Percentiles rank a stretch among this genome's conserved stretches.
phyloP scores from a whole-genome alignment of 2,888 invertebrate species.

The Drosophila nigritarsus region DNA sequence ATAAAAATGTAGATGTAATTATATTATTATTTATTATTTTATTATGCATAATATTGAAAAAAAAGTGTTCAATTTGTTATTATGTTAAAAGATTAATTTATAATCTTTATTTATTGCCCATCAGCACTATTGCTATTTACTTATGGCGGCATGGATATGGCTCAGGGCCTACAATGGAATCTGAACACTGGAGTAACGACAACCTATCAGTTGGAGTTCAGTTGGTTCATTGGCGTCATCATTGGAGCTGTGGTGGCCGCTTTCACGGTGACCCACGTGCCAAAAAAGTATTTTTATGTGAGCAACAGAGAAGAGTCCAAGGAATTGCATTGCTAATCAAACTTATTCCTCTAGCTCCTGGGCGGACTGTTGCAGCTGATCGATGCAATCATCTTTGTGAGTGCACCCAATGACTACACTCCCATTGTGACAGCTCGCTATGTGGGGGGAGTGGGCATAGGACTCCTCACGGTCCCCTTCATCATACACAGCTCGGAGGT shows the following conservation, averaged over 20 bases:
- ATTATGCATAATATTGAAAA: neutral
- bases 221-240: conserved; percentile 81
- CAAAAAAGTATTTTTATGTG: conserved; percentile 64
- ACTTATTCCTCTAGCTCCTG: conserved; percentile 24
- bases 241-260: conserved; percentile 69
- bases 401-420: conserved; percentile 55
- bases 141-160: conserved; percentile 76
- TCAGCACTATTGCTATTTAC: conserved; percentile 66
- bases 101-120: neutral
- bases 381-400: conserved; percentile 73
- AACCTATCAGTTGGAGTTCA: conserved; percentile 60
- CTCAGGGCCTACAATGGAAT: conserved; percentile 75
- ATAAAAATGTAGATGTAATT: neutral
- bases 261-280: conserved; percentile 45
- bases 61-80: too few relatives aligned
- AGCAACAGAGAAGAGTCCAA: neutral
- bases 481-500: conserved; percentile 78
- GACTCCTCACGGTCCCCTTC: conserved; percentile 69
- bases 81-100: too few relatives aligned
- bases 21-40: too few relatives aligned
- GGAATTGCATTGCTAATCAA: neutral
- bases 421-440: conserved; percentile 75
- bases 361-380: conserved; percentile 63
- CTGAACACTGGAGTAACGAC: conserved; percentile 4
- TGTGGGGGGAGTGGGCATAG: conserved; percentile 76